phyloP scores from a whole-genome alignment of 1,140 invertebrate genomes.

The Cyrtorhinus lividipennis region DNA sequence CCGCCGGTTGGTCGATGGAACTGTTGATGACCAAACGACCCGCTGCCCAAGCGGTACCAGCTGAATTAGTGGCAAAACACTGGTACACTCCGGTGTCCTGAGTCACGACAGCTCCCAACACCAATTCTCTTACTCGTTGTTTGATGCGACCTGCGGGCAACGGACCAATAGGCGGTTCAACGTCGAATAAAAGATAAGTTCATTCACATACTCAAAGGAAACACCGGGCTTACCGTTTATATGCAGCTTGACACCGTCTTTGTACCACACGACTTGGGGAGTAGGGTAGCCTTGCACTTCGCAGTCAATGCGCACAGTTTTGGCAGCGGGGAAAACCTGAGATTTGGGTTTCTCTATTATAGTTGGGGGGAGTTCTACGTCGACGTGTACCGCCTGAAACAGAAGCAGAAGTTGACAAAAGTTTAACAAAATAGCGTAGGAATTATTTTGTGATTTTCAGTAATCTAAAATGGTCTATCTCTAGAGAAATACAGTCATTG shows the following conservation, averaged over 20 bases:
- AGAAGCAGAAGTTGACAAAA: slow-evolving; percentile 5
- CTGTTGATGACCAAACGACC: slow-evolving; percentile 39
- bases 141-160: slow-evolving; percentile 36
- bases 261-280: slow-evolving; percentile 51
- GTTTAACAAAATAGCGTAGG: too few relatives aligned
- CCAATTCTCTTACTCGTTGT: slow-evolving; percentile 36
- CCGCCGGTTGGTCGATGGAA: slow-evolving; percentile 37
- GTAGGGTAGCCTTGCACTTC: slow-evolving; percentile 45
- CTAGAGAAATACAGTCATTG: not conserved
- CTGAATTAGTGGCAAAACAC: slow-evolving; percentile 52
- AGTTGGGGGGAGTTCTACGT: slow-evolving; percentile 40
- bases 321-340: slow-evolving; percentile 43
- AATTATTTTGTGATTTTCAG: too few relatives aligned
- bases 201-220: not conserved
- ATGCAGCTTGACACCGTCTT: slow-evolving; percentile 43
- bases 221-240: slow-evolving; percentile 37
- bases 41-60: slow-evolving; percentile 45
- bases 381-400: slow-evolving; percentile 27
- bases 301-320: slow-evolving; percentile 54
- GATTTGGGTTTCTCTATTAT: slow-evolving; percentile 41
- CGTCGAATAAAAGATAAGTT: not conserved
- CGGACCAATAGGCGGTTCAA: not conserved
- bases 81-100: slow-evolving; percentile 60
- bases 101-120: slow-evolving; percentile 47
- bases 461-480: too few relatives aligned